A percentile compares a stretch with the other conserved stretches of the same genome.
These are phyloP conservation scores for Mercenaria mercenaria DNA, from an alignment of 1,140 invertebrate species.

Conservation along the genomic window DNA sequence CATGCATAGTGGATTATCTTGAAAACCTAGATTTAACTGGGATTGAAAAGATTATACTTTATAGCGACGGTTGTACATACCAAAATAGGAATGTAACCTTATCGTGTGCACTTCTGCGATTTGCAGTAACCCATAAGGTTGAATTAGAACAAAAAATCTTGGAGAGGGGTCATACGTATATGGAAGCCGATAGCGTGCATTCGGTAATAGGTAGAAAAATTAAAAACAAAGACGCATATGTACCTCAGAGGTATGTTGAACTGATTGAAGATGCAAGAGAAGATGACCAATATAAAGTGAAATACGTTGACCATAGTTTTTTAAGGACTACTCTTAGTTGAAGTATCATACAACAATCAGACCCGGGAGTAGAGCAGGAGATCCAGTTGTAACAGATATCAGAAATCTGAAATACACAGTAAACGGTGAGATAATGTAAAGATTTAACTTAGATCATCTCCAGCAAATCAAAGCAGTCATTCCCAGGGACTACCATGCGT, in stretches of 20 bases:
- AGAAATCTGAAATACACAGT: not conserved
- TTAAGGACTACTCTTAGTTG: not conserved
- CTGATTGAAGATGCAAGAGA: not conserved
- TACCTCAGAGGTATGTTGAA: not conserved
- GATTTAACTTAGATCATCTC: not conserved
- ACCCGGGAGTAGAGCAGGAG: not conserved
- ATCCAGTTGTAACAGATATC: conserved; percentile 7
- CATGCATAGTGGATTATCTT: not conserved
- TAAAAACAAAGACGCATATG: not conserved
- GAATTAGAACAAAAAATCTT: not conserved
- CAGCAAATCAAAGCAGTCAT: not conserved
- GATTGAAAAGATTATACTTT: not conserved
- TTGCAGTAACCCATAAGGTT: not conserved
- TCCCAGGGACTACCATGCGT: not conserved
- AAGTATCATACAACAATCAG: not conserved
- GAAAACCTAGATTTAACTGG: conserved; percentile 6
- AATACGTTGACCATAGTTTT: not conserved
- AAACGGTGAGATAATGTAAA: not conserved
- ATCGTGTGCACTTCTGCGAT: not conserved
- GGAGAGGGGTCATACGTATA: conserved; percentile 18
- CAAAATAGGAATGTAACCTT: conserved; percentile 21
- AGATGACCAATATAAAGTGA: not conserved
- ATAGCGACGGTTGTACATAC: conserved; percentile 25
- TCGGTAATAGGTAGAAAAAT: not conserved
- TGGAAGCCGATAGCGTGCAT: conserved; percentile 18